Evolutionary conservation across 2,797 vertebrate species (phyloP).

Genomic region (Trematomus bernacchii): DNA sequence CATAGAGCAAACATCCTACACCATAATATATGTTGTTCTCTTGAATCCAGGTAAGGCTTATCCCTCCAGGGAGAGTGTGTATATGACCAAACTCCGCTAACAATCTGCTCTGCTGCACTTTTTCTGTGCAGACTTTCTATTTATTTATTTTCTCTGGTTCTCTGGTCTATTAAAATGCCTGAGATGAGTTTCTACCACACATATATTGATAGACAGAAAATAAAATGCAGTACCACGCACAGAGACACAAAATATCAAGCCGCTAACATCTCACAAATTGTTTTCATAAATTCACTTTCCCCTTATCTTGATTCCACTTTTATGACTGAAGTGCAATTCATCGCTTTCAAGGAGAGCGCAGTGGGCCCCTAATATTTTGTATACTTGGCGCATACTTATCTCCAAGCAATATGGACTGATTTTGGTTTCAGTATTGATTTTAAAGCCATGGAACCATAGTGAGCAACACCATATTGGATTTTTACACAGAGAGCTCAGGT

Average conservation of each 20-base stretch:
- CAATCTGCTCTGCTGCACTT: slow-evolving; percentile 34
- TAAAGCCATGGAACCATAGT: slow-evolving; percentile 40
- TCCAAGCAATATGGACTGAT: slow-evolving; percentile 49
- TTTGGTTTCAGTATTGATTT: slow-evolving; percentile 68
- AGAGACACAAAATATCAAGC: slow-evolving; percentile 39
- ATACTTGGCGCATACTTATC: slow-evolving; percentile 37
- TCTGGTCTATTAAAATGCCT: slow-evolving; percentile 14
- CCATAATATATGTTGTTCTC: slow-evolving; percentile 50
- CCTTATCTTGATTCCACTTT: slow-evolving; percentile 39
- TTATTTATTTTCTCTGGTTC: slow-evolving; percentile 6
- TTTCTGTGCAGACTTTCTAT: slow-evolving; percentile 5
- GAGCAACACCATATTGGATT: slow-evolving; percentile 51
- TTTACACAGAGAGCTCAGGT: slow-evolving; percentile 25
- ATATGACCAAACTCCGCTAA: slow-evolving; percentile 28
- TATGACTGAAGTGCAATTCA: slow-evolving; percentile 44
- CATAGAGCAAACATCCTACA: slow-evolving; percentile 24
- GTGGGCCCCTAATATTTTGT: slow-evolving; percentile 47
- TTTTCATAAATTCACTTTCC: slow-evolving; percentile 36
- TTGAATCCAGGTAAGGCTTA: slow-evolving; percentile 46
- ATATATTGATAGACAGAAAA: slow-evolving; percentile 13
- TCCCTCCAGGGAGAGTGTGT: slow-evolving; percentile 46
- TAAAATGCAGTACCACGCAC: slow-evolving; percentile 23
- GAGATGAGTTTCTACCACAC: slow-evolving; percentile 5
- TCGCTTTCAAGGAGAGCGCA: slow-evolving; percentile 23
- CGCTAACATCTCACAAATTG: slow-evolving; percentile 26